Conservation (phyloP, 2,888 invertebrate species). For the Willowsia nigromaculata region DNA sequence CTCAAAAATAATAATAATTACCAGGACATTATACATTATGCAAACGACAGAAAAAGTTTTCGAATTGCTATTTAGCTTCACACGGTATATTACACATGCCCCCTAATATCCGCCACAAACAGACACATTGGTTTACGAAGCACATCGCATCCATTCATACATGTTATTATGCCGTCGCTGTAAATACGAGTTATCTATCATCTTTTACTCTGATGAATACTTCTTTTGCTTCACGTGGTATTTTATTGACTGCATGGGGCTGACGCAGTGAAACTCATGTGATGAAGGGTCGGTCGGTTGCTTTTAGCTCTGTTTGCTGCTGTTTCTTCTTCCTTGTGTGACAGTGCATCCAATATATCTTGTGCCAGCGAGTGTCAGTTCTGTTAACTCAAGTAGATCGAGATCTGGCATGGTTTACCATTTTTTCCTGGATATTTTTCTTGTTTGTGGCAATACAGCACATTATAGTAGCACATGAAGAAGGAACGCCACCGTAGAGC, state of each 20-base stretch:
- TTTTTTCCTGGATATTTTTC: constrained; percentile 57
- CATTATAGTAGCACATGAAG: background rate
- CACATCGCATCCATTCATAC: background rate
- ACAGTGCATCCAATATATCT: constrained; percentile 63
- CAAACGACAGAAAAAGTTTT: background rate
- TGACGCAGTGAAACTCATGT: constrained; percentile 57
- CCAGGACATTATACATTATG: background rate
- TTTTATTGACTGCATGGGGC: constrained; percentile 26
- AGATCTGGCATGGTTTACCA: constrained; percentile 65
- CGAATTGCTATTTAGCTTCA: background rate
- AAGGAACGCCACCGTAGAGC: background rate
- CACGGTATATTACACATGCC: background rate
- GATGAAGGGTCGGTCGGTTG: constrained; percentile 54
- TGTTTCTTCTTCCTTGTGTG: constrained; percentile 34
- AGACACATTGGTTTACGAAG: background rate
- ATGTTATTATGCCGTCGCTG: constrained; percentile 6
- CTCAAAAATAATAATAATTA: background rate
- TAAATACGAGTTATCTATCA: constrained; percentile 26
- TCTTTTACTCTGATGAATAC: constrained; percentile 44
- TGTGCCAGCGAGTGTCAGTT: constrained; percentile 62
- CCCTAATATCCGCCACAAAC: background rate
- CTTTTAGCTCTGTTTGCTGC: constrained; percentile 35
- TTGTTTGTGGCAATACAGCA: background rate
- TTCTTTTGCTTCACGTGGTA: constrained; percentile 40
- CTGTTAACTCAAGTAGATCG: constrained; percentile 64